Evolutionary conservation across 1,140 invertebrate genomes (phyloP), one percentile per base, ranked within the genome.

Genomic region (Cataglyphis hispanica): DNA sequence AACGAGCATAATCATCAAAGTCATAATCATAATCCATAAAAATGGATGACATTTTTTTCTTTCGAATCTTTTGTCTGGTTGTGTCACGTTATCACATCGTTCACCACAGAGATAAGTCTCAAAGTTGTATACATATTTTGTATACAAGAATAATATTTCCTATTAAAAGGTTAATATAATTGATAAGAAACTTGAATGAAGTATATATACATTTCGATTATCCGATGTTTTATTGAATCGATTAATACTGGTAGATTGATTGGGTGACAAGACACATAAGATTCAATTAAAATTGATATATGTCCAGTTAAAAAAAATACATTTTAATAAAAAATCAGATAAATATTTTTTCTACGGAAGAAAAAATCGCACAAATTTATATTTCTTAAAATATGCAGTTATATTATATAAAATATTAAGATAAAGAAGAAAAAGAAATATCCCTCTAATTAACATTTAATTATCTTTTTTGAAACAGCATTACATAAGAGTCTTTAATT

Each of bases 1-100:
- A 13, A n/a, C 53, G 67, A 40, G 64, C 64, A 8, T 72, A 60
- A 53, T 83, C 78, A 13, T 72, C 43, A 37, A 58, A 69, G 13
- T 60, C 66, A 25, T 83, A 60, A 43, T 60, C 46, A 8, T 83
- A 72, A 4, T 83, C 78, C 19, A 16, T 70, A 27, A 11, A 5
- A 13, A 58, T 13, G 22, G 34, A 70, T 40, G 78, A 61, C 78
- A 83, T 83, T 43, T 8, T 72, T 2, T 70, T 4, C 25, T 60
- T 2, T 40, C 10, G 50, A 13, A 11, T 56, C 19, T 27, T n/a
- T 40, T 50, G 60, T 83, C 25, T 19, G 0, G 25, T 1, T 0
- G 16, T 81, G 16, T 81, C 67, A 83, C 67, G 78, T 83, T 72
- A 83, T 22, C 78, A 83, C 60, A 43, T 72, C 13, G 7, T 67